Base-by-base conservation (phyloP, 2,888 invertebrate genomes). In the Ganaspis brasiliensis region DNA sequence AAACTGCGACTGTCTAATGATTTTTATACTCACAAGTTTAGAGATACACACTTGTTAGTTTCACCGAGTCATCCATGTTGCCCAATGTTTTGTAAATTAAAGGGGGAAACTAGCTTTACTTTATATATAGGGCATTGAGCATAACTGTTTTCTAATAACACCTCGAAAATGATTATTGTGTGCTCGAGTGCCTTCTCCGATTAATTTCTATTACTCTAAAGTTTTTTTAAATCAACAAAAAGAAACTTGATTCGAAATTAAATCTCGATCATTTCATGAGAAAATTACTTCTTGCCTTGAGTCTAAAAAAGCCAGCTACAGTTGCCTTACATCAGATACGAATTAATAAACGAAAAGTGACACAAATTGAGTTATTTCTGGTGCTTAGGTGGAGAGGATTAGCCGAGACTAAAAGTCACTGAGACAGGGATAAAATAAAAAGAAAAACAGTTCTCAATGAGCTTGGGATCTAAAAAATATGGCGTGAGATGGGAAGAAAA, bases 391-490 rank as follows among this genome's bases (percentile, higher is more conserved):
- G 24, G 21, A 56, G 56, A 56, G 19, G 55, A 19, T 55, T 55
- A 21, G 55, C 21, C 40, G 6, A 49, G 49, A 49, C 14, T 63
- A 19, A 63, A 45, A 63, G 21, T 24, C 40, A 14, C 24, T 12
- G 5, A 57, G 57, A 31, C 26, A 45, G 40, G 37, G 12, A 19
- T 40, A 9, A 63, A 37, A 21, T 45, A 45, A 45, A 21, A 19
- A 14, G n/a, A 67, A 45, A 45, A n/a, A 14, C 40, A 67, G 14
- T 67, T 14, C 24, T 8, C 45, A 45, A 45, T 24, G 45, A 63
- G 37, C 35, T 37, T 61, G 12, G 6, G 61, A 37, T 61, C 63
- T 63, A 59, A 9, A 26, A 63, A 63, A 63, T 63, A 5, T 40
- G 61, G 61, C 35, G 21, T 40, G 40, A 37, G 40, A 63, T 63